phyloP scores from a whole-genome alignment of 2,888 invertebrate species.

The Acanthosepion pharaonis region DNA sequence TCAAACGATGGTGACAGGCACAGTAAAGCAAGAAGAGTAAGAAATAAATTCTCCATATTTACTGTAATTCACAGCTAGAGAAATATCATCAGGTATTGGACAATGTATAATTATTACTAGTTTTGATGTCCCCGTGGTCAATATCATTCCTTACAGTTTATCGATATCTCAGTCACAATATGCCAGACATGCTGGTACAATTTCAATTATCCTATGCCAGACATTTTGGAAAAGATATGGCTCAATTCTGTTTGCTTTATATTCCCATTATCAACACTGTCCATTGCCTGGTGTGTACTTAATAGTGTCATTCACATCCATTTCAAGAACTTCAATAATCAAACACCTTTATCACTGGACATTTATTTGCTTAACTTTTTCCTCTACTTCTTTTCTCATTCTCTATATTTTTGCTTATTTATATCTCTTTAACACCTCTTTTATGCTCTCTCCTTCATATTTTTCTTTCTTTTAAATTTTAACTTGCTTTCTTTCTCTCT shows the following conservation, averaged over 20 bases:
- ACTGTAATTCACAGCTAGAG: neutral
- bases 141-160: neutral
- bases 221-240: neutral
- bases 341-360: neutral
- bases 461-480: too few relatives aligned
- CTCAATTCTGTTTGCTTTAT: conserved; percentile 33
- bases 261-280: neutral
- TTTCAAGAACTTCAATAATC: neutral
- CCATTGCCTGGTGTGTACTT: neutral
- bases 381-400: too few relatives aligned
- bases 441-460: too few relatives aligned
- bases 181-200: neutral
- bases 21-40: neutral
- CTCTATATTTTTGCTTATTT: too few relatives aligned
- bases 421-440: too few relatives aligned
- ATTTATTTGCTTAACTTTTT: neutral
- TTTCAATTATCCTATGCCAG: neutral
- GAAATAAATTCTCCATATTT: conserved; percentile 1
- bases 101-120: conserved; percentile 8
- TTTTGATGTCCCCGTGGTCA: neutral
- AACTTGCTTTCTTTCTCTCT: too few relatives aligned
- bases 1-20: neutral
- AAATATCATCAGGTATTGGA: neutral
- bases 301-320: neutral
- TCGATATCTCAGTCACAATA: conserved; percentile 33